Conservation (phyloP, 2,888 invertebrate genomes). For the Thera obeliscata region DNA sequence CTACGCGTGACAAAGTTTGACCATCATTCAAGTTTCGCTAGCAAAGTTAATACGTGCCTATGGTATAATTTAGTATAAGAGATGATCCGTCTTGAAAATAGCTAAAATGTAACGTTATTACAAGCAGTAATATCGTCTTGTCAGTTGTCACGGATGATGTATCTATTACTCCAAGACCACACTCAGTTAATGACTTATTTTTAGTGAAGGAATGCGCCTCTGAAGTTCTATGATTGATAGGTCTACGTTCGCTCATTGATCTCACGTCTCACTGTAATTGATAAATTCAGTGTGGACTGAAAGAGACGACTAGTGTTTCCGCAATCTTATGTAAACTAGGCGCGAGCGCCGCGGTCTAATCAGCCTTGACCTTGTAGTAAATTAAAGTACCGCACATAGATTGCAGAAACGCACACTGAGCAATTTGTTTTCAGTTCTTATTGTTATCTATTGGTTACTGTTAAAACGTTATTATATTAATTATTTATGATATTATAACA, state of each 20-base stretch:
- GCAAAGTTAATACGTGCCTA: background rate
- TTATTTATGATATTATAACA: too few relatives aligned
- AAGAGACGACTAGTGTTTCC: slow-evolving; percentile 53
- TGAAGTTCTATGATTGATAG: slow-evolving; percentile 68
- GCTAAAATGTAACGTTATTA: slow-evolving; percentile 37
- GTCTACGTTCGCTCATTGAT: slow-evolving; percentile 49
- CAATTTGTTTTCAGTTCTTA: background rate
- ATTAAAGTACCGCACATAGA: slow-evolving; percentile 55
- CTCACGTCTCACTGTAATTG: slow-evolving; percentile 49
- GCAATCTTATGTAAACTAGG: slow-evolving; percentile 43
- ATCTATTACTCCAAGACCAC: slow-evolving; percentile 49
- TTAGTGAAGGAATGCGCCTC: slow-evolving; percentile 68
- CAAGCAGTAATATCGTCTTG: slow-evolving; percentile 43
- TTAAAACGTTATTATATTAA: background rate
- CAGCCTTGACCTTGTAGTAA: slow-evolving; percentile 76
- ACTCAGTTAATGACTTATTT: slow-evolving; percentile 73
- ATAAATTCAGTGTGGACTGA: slow-evolving; percentile 46
- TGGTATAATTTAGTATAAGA: background rate
- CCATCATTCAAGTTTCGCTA: background rate
- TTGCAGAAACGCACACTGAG: background rate
- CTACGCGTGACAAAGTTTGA: background rate
- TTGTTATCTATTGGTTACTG: too few relatives aligned
- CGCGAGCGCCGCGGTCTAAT: slow-evolving; percentile 61
- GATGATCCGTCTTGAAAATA: slow-evolving; percentile 23
- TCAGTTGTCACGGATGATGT: slow-evolving; percentile 48